phyloP scores from a whole-genome alignment of 2,113 vertebrate genomes.

The Limanda limanda region DNA sequence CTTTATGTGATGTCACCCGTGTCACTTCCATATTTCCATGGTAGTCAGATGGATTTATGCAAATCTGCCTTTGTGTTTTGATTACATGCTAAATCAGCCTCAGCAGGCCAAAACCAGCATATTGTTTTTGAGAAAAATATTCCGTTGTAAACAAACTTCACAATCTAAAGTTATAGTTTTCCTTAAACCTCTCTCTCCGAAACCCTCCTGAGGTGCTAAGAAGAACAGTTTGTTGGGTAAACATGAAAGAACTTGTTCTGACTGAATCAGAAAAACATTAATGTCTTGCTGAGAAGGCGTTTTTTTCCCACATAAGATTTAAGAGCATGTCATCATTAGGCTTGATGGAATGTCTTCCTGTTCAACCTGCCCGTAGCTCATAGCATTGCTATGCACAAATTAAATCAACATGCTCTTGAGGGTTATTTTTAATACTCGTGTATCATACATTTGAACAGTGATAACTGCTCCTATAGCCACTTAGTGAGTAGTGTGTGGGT shows the following conservation, averaged over 20 bases:
- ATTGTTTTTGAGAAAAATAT: no score
- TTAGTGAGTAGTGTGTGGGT: not conserved
- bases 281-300: slow-evolving; percentile 4
- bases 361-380: not conserved
- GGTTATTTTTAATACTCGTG: not conserved
- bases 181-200: not conserved
- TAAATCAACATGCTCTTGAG: not conserved
- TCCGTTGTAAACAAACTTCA: not conserved
- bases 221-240: slow-evolving; percentile 1
- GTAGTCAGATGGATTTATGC: not conserved
- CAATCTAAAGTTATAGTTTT: not conserved
- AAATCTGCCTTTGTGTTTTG: not conserved
- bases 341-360: slow-evolving; percentile 39
- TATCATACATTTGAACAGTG: not conserved
- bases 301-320: not conserved
- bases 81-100: not conserved
- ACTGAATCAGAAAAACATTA: slow-evolving; percentile 3
- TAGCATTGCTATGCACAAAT: not conserved
- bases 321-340: not conserved
- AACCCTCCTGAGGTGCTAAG: not conserved
- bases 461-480: not conserved
- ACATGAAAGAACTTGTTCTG: slow-evolving; percentile 12
- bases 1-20: slow-evolving; percentile 16
- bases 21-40: slow-evolving; percentile 13
- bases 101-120: not conserved